Percentiles rank a stretch among this genome's conserved stretches.
phyloP scores from a whole-genome alignment of 2,797 vertebrate species.

The Acropternis orthonyx region DNA sequence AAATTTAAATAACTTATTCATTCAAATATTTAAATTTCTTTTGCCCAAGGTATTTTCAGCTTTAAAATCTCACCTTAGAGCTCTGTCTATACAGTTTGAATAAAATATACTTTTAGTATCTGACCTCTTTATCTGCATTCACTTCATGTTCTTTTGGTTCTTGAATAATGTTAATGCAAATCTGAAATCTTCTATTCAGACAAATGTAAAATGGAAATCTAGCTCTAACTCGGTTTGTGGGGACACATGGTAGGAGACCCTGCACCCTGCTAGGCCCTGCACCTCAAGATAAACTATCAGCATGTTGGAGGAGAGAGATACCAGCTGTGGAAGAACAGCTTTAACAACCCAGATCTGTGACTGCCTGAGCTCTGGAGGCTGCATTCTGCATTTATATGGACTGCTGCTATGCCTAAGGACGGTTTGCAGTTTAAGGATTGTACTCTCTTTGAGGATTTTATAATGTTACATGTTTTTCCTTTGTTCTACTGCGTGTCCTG shows the following conservation, averaged over 20 bases:
- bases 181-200: neutral
- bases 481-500: no score
- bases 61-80: neutral
- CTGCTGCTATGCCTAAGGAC: no score
- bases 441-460: no score
- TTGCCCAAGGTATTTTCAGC: neutral
- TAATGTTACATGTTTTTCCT: no score
- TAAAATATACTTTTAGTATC: neutral
- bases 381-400: no score
- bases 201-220: neutral
- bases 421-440: no score
- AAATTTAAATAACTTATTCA: neutral
- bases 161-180: neutral
- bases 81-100: neutral
- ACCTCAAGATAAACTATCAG: neutral
- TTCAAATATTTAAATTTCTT: neutral
- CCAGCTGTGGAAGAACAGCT: no score
- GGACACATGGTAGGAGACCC: fast-evolving
- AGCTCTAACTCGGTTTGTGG: neutral
- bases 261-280: neutral
- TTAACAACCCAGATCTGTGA: no score
- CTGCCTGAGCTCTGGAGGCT: no score
- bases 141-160: neutral
- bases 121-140: neutral
- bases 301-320: no score